Percentiles rank a stretch among this genome's conserved stretches.
Evolutionary conservation across 2,797 vertebrate species (phyloP).

Genomic region (Galago senegalensis): DNA sequence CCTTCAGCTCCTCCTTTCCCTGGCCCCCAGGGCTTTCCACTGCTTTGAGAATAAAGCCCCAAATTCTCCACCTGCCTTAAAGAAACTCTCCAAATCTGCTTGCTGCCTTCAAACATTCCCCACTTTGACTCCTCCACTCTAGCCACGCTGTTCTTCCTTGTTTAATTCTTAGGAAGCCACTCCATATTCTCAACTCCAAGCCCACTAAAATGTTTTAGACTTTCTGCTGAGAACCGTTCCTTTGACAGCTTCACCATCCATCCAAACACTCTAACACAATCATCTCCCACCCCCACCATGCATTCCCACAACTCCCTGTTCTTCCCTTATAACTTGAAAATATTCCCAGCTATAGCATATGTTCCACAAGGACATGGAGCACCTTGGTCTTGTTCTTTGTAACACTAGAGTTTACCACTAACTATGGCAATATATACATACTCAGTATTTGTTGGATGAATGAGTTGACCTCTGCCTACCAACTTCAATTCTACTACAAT

Average conservation of each 20-base stretch:
- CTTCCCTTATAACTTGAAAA: constrained; percentile 21
- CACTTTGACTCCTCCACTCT: background rate
- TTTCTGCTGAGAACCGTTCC: constrained; percentile 16
- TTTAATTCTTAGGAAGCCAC: background rate
- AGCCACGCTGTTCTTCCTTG: background rate
- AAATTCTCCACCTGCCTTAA: constrained; percentile 32
- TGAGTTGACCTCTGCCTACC: background rate
- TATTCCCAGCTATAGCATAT: background rate
- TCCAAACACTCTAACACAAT: background rate
- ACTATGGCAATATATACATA: background rate
- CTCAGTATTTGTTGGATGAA: background rate
- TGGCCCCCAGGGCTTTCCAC: background rate
- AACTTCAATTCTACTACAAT: background rate
- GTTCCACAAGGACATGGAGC: background rate
- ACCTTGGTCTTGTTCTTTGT: background rate
- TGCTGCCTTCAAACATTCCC: background rate
- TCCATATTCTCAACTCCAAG: background rate
- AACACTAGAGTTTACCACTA: background rate
- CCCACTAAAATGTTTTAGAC: background rate
- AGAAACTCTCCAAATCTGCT: background rate
- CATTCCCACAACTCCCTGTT: background rate
- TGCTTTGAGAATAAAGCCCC: constrained; percentile 54
- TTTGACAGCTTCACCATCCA: background rate
- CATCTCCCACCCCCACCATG: background rate
- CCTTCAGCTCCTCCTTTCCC: background rate